Base-by-base conservation (phyloP, 2,113 vertebrate species). In the Coregonus clupeaformis region DNA sequence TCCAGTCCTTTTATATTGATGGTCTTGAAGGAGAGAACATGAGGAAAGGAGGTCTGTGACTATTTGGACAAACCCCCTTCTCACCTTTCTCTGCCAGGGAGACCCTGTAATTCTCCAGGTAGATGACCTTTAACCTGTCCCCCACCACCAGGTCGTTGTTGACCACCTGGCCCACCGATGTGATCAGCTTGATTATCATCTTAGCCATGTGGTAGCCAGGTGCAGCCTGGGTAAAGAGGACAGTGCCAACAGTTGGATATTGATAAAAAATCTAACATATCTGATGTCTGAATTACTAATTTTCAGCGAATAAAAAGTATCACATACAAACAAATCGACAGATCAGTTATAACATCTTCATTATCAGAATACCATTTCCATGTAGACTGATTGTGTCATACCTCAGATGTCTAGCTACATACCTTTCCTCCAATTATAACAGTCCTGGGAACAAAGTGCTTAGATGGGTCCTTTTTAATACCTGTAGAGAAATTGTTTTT, bases 171-270 rank as follows among this genome's bases (percentile, higher is more conserved):
- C 92, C 93, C 0, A 96, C 82, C 1, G 95, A 92, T 0, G 94
- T 97, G 88, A 97, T 93, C 80, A 97, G 89, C 78, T 95, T 96
- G 82, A 97, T 96, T 83, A 96, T 97, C 93, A 94, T 92, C 88
- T 96, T 97, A 30, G 96, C 96, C 95, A 96, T 95, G 86, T 97
- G 95, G 82, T 97, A 96, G 16, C 96, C 96, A 2, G 95, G 95
- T 14, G 96, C 96, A 0, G 96, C 96, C 96, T 96, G 83, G 32
- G 86, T 76, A 80, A 62, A 20, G 45, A 27, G 71, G 69, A 22
- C 16, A n/a, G 29, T 6, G 63, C 18, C 13, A 65, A 65, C 25
- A 16, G 11, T 65, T 22, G 63, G 16, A 36, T 67, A 68, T 68
- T 68, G 20, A 68, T 4, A 18, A 4, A 18, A 52, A 1, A 16